Evolutionary conservation across 2,113 vertebrate species (phyloP), one percentile per base, ranked within the genome.

Genomic region (Trinectes maculatus): DNA sequence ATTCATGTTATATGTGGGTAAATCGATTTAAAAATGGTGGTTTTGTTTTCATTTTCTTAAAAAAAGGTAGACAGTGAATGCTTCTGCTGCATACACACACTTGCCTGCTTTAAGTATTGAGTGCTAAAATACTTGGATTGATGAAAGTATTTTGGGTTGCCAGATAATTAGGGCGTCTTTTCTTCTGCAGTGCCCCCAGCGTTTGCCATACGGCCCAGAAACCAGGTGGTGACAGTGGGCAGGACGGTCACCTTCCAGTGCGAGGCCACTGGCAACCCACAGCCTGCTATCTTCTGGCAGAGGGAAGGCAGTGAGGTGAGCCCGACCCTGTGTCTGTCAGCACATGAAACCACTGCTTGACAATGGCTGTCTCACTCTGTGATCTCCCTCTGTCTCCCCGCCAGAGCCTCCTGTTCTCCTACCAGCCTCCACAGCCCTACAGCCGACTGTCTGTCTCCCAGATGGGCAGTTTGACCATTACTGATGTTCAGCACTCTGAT

Each of bases 391-490:
- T 31, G 10, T 63, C 56, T 74, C 33, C 21, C 37, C 63, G n/a
- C 33, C 74, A 99, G 98, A 99, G 98, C 75, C 93, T 99, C 10
- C 93, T 99, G 69, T 99, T 99, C 85, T 99, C 97, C 3, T 98
- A 96, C 82, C 96, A 98, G 44, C 96, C 97, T 1, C 96, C 96
- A 1, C 96, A 98, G 78, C 95, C 94, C 42, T 95, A 95, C 42
- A 99, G 95, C 84, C 94, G 98, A 0, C 94, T 99, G 80, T 99
- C 96, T 2, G 98, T 99, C 56, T 98, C 97, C 63, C 96, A 98
- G 87, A 96, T 93, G 58, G 98, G 98, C 42, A 97, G 98, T 83
- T 94, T 99, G 88, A 98, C 98, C 64, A 95, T 99, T 87, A 96
- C 94, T 2, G 95, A 94, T 13, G 93, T 95, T 71, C 96, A 98